A percentile compares a stretch with the other conserved stretches of the same genome.
Evolutionary conservation across 2,797 vertebrate species (phyloP).

Genomic region (Sorex maritimensis): DNA sequence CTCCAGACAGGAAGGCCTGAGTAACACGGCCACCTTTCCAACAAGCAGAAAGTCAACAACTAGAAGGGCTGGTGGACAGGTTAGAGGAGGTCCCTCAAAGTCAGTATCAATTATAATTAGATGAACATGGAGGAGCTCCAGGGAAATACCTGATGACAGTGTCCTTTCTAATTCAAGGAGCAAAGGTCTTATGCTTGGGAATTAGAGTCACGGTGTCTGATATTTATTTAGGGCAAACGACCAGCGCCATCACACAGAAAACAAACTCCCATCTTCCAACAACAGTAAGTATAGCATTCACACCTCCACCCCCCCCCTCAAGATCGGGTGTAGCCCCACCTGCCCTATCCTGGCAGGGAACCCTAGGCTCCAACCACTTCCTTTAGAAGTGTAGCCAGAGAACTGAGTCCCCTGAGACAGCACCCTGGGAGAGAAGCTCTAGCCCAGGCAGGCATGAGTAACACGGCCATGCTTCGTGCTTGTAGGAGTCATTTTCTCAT

Average conservation of each 20-base stretch:
- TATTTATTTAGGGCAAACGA: conserved; percentile 75
- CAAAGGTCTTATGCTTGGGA: conserved; percentile 11
- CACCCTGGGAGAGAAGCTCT: background rate
- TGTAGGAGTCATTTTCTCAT: conserved; percentile 6
- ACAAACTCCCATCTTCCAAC: conserved; percentile 74
- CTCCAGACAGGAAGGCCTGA: no score
- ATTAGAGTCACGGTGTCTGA: conserved; percentile 60
- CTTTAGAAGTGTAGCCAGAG: background rate
- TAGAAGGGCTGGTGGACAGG: background rate
- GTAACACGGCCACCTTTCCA: no score
- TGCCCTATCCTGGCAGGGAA: background rate
- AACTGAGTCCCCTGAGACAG: background rate
- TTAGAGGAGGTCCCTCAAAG: background rate
- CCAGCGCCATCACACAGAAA: conserved; percentile 67
- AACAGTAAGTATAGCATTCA: conserved; percentile 79
- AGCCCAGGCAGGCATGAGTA: background rate
- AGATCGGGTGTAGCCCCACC: background rate
- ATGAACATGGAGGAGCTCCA: background rate
- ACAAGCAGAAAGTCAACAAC: background rate
- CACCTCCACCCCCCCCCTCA: background rate
- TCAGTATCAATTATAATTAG: background rate
- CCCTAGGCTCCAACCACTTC: background rate
- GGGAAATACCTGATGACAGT: background rate
- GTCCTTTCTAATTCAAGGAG: conserved; percentile 38
- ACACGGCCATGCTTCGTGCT: background rate